Evolutionary conservation across 2,888 invertebrate species (phyloP).

Genomic region (Oligia strigilis): DNA sequence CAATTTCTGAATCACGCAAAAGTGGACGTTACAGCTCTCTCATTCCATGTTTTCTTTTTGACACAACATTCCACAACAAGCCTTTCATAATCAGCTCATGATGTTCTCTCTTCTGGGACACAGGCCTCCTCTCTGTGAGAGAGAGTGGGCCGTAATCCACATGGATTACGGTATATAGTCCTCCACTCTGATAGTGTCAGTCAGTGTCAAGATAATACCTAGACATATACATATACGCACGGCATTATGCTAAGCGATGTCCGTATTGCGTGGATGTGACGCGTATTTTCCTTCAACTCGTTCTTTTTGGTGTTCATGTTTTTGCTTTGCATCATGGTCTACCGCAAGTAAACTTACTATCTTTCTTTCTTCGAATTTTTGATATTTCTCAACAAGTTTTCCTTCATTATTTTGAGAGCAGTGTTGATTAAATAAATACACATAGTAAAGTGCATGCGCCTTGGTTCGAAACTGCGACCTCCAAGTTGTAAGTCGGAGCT

Average conservation of each 20-base stretch:
- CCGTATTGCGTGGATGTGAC: too few relatives aligned
- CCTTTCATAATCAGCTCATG: background rate
- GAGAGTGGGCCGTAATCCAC: background rate
- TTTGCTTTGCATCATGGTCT: too few relatives aligned
- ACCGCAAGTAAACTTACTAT: too few relatives aligned
- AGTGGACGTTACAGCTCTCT: background rate
- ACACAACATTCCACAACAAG: background rate
- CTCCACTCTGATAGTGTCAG: too few relatives aligned
- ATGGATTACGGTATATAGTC: too few relatives aligned
- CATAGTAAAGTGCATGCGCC: too few relatives aligned
- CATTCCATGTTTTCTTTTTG: background rate
- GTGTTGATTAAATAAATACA: background rate
- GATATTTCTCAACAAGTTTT: background rate
- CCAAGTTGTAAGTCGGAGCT: background rate
- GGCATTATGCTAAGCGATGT: too few relatives aligned
- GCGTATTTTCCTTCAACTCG: too few relatives aligned
- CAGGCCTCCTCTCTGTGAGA: background rate
- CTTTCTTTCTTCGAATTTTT: too few relatives aligned
- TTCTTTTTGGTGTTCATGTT: too few relatives aligned
- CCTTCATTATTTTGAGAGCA: background rate
- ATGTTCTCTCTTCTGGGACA: background rate
- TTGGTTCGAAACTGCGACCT: background rate
- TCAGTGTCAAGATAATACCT: too few relatives aligned
- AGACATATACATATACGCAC: too few relatives aligned
- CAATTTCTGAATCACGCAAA: background rate